A percentile compares a stretch with the other conserved stretches of the same genome.
These are phyloP conservation scores for Nylanderia fulva DNA, from an alignment of 1,140 invertebrate genomes.

Conservation along the genomic window DNA sequence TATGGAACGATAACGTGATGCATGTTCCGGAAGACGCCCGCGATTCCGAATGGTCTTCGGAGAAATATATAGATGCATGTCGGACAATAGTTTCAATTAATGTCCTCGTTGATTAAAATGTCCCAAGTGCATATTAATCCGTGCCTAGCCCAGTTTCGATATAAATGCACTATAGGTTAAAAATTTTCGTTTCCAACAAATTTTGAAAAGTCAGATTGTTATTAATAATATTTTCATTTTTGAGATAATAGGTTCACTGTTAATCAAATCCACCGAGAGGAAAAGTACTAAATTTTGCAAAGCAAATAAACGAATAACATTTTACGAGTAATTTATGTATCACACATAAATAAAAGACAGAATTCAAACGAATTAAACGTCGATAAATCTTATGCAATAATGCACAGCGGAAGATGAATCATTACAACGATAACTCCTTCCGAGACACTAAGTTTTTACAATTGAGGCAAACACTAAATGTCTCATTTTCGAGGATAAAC, in stretches of 20 bases:
- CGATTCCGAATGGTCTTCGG: background rate
- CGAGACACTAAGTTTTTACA: background rate
- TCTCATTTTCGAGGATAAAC: background rate
- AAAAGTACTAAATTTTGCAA: too few relatives aligned
- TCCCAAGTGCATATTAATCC: background rate
- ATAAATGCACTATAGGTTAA: background rate
- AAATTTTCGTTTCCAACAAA: background rate
- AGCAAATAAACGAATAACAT: too few relatives aligned
- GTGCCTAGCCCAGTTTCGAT: background rate
- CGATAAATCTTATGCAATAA: background rate
- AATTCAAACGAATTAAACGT: background rate
- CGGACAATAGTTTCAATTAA: conserved; percentile 41
- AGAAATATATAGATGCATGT: conserved; percentile 28
- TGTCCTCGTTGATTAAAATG: conserved; percentile 20
- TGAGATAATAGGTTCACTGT: background rate
- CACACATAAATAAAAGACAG: background rate
- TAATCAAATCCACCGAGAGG: too few relatives aligned
- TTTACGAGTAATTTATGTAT: background rate
- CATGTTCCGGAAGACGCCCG: background rate
- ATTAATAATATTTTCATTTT: background rate
- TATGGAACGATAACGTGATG: conserved; percentile 4
- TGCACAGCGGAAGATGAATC: background rate
- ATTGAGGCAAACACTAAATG: background rate
- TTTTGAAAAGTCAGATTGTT: background rate
- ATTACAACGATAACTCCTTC: background rate